phyloP scores from a whole-genome alignment of 2,888 invertebrate genomes.

The Agapetus fuscipes region DNA sequence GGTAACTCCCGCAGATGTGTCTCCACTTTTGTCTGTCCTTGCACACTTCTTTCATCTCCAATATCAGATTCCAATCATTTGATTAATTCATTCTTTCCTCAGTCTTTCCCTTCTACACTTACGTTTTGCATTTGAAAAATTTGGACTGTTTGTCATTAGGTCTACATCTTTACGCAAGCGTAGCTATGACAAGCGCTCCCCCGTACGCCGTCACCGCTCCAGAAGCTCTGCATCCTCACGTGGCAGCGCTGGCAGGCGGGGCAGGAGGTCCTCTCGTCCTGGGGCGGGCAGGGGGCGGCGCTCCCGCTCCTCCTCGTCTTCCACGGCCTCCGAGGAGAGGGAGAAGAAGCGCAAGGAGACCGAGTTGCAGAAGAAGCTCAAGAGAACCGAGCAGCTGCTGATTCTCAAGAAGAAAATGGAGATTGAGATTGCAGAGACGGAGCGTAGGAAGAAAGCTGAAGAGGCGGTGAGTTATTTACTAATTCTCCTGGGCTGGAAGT shows the following conservation, averaged over 20 bases:
- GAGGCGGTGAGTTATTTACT: constrained; percentile 12
- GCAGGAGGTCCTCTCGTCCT: constrained; percentile 11
- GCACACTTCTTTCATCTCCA: too few relatives aligned
- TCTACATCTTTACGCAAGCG: background rate
- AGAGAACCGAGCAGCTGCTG: constrained; percentile 39
- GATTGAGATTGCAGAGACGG: constrained; percentile 44
- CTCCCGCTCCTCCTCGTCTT: constrained; percentile 12
- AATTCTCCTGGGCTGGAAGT: too few relatives aligned
- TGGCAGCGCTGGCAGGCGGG: constrained; percentile 27
- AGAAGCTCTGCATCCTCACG: constrained; percentile 24
- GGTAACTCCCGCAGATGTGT: too few relatives aligned
- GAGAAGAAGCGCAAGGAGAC: constrained; percentile 27
- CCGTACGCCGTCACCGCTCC: constrained; percentile 24
- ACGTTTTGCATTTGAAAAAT: too few relatives aligned
- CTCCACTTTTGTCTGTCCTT: too few relatives aligned
- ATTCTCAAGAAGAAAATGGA: constrained; percentile 52
- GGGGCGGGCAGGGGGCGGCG: constrained; percentile 10
- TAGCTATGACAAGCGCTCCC: constrained; percentile 3
- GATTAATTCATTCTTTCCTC: too few relatives aligned
- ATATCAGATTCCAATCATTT: too few relatives aligned
- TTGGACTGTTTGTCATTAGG: too few relatives aligned
- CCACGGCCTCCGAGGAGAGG: constrained; percentile 15
- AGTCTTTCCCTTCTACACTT: too few relatives aligned
- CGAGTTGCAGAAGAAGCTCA: constrained; percentile 33
- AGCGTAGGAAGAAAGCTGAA: constrained; percentile 35